phyloP scores from a whole-genome alignment of 2,888 invertebrate species.

The Nomada goodeniana region DNA sequence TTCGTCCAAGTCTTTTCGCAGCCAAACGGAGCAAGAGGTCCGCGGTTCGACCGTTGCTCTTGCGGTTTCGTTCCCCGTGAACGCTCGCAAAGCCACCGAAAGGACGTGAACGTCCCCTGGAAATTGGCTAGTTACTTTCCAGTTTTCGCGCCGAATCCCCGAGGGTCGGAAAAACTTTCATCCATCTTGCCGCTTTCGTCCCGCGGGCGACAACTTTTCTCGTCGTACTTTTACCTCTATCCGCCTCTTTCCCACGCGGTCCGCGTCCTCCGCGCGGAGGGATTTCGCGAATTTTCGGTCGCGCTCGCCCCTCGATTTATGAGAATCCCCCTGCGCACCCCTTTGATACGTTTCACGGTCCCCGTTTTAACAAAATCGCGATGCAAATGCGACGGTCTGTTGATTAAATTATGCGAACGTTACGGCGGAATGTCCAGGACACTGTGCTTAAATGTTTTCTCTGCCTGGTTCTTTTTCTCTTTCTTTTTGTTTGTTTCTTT shows the following conservation, averaged over 20 bases:
- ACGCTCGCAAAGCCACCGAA: background rate
- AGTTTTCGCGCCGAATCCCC: constrained; percentile 66
- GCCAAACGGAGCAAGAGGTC: background rate
- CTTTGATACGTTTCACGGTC: background rate
- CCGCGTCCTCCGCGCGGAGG: background rate
- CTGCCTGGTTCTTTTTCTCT: no score
- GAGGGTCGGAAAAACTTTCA: constrained; percentile 63
- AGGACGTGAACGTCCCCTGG: constrained; percentile 51
- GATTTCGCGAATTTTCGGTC: background rate
- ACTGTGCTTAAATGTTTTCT: no score
- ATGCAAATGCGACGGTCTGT: background rate
- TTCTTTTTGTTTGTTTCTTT: no score
- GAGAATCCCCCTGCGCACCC: background rate
- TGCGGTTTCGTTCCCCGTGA: background rate
- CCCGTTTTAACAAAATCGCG: background rate
- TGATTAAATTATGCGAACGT: background rate
- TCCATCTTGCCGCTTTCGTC: constrained; percentile 65
- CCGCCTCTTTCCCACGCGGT: background rate
- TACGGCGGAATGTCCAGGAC: background rate
- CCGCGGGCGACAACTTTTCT: constrained; percentile 68
- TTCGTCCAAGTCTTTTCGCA: background rate
- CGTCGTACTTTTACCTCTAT: constrained; percentile 34
- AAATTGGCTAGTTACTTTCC: constrained; percentile 72
- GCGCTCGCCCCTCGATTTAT: background rate
- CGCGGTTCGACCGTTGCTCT: background rate